Evolutionary conservation across 2,113 vertebrate genomes (phyloP).

Genomic region (Puma concolor): DNA sequence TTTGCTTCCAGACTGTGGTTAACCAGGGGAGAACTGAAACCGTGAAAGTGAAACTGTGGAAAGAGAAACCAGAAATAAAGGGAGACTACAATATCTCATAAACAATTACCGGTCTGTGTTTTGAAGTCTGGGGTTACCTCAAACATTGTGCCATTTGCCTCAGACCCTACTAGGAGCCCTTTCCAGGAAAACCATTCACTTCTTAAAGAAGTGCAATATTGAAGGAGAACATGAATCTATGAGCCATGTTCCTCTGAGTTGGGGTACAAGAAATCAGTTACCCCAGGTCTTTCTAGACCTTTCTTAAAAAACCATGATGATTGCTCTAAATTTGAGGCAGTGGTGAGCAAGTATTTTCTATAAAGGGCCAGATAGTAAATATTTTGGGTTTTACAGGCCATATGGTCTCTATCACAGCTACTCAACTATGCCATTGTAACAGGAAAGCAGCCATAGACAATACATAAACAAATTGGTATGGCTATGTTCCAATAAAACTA

Average conservation of each 20-base stretch:
- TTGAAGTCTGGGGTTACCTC: neutral
- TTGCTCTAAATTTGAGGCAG: neutral
- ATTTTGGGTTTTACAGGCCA: neutral
- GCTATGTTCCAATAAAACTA: neutral
- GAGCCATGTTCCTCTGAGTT: neutral
- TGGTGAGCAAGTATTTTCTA: neutral
- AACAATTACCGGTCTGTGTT: neutral
- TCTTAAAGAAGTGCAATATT: neutral
- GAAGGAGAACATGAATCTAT: neutral
- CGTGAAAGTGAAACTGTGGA: neutral
- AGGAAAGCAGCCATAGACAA: neutral
- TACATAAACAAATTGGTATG: neutral
- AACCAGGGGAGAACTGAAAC: neutral
- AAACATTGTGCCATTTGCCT: neutral
- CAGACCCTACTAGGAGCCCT: neutral
- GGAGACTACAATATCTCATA: neutral
- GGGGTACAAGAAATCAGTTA: neutral
- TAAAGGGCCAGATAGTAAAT: neutral
- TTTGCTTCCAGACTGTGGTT: neutral
- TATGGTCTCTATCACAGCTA: slow-evolving; percentile 1
- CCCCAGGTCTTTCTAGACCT: neutral
- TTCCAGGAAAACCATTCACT: neutral
- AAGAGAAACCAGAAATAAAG: neutral
- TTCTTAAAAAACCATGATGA: neutral
- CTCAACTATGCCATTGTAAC: neutral